Conservation (phyloP, 2,888 invertebrate genomes). For the Drosophila longiperda region DNA sequence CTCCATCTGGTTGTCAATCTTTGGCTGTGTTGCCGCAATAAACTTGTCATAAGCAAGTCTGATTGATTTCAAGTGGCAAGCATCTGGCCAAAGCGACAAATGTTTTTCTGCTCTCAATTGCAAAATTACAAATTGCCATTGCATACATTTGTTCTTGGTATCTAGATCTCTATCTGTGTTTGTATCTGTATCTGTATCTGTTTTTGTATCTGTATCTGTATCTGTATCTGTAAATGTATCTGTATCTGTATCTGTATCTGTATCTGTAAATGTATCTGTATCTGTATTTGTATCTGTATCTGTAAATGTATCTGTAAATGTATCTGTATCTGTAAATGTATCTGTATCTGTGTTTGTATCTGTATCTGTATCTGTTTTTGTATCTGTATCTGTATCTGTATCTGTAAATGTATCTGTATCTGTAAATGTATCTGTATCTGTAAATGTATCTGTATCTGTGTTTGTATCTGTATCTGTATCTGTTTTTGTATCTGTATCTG, state of each 20-base stretch:
- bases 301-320: not conserved
- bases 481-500: conserved; percentile 10
- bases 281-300: conserved; percentile 10
- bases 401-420: not conserved
- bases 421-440: conserved; percentile 12
- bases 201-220: not conserved
- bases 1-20: not conserved
- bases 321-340: conserved; percentile 11
- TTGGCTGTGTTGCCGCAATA: conserved; percentile 12
- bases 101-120: conserved; percentile 37
- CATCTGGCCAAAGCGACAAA: conserved; percentile 14
- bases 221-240: conserved; percentile 11
- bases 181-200: conserved; percentile 9
- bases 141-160: conserved; percentile 43
- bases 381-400: conserved; percentile 9
- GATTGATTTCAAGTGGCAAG: conserved; percentile 40
- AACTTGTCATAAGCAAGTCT: conserved; percentile 50
- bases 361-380: conserved; percentile 1
- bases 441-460: too few species aligned
- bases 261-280: conserved; percentile 12
- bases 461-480: conserved; percentile 8
- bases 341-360: too few species aligned
- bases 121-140: conserved; percentile 25
- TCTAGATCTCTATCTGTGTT: conserved; percentile 3
- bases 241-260: not conserved